Evolutionary conservation across 1,140 invertebrate genomes (phyloP).

Genomic region (Uloborus diversus): DNA sequence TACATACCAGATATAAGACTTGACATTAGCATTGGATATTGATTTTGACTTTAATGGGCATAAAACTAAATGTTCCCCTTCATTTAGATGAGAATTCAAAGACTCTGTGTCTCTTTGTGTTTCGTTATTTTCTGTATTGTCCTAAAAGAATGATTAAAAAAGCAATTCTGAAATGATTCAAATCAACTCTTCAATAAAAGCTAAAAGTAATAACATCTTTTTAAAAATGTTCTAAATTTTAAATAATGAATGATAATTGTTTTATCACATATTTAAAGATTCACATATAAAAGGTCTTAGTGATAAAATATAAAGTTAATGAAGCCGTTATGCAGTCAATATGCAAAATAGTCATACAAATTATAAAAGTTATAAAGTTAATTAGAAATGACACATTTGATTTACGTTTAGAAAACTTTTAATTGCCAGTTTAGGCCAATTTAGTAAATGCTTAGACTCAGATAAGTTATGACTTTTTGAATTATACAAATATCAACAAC

Average conservation of each 20-base stretch:
- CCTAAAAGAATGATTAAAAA: neutral
- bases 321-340: too few relatives aligned
- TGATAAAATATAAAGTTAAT: too few relatives aligned
- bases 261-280: neutral
- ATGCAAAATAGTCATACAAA: neutral
- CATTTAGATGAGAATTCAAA: neutral
- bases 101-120: neutral
- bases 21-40: constrained; percentile 5
- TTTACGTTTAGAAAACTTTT: too few relatives aligned
- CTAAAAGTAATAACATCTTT: too few relatives aligned
- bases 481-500: too few relatives aligned
- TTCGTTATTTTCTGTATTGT: neutral
- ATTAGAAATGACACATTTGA: too few relatives aligned
- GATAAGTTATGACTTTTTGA: too few relatives aligned
- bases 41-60: neutral
- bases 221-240: neutral
- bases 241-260: neutral
- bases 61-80: neutral
- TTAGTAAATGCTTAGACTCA: too few relatives aligned
- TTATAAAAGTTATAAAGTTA: neutral
- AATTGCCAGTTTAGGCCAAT: too few relatives aligned
- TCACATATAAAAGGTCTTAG: too few relatives aligned
- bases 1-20: constrained; percentile 32
- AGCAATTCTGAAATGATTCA: neutral
- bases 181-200: too few relatives aligned